phyloP scores from a whole-genome alignment of 2,888 invertebrate genomes.

The Drosophila recens region DNA sequence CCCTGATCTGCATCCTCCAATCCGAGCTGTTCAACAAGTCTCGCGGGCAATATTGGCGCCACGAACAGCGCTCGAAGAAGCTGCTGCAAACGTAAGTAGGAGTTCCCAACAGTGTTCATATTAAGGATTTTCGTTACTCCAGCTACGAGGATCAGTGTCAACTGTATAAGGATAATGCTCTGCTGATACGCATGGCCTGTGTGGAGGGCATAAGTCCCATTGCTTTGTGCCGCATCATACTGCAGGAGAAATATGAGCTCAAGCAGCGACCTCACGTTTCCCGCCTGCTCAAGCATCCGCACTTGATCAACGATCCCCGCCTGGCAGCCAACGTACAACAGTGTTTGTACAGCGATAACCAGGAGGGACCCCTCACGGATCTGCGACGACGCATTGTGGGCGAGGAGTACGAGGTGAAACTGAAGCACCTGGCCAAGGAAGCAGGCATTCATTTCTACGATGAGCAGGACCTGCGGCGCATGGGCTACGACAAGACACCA shows the following conservation, averaged over 20 bases:
- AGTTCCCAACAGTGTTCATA: no score
- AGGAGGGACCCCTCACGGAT: conserved; percentile 93
- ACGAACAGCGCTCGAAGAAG: conserved; percentile 87
- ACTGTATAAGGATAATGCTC: conserved; percentile 44
- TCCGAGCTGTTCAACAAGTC: conserved; percentile 88
- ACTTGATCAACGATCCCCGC: conserved; percentile 79
- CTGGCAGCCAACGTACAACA: conserved; percentile 85
- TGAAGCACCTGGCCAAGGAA: conserved; percentile 84
- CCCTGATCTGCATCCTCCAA: conserved; percentile 90
- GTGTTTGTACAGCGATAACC: conserved; percentile 93
- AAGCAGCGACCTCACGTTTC: conserved; percentile 71
- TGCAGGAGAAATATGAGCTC: conserved; percentile 80
- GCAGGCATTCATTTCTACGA: conserved; percentile 89
- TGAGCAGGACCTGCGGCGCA: conserved; percentile 91
- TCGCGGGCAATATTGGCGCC: conserved; percentile 88
- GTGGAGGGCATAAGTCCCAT: conserved; percentile 77
- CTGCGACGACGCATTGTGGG: conserved; percentile 92
- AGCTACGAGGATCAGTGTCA: conserved; percentile 73
- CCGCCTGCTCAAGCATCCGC: conserved; percentile 81
- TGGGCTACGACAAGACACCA: conserved; percentile 97
- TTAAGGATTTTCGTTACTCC: background rate
- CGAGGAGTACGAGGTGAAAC: conserved; percentile 92
- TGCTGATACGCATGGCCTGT: conserved; percentile 79
- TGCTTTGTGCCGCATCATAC: conserved; percentile 77
- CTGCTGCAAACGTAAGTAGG: conserved; percentile 84